Evolutionary conservation across 2,113 vertebrate species (phyloP), one percentile per base, ranked within the genome.

Genomic region (Astur gentilis): DNA sequence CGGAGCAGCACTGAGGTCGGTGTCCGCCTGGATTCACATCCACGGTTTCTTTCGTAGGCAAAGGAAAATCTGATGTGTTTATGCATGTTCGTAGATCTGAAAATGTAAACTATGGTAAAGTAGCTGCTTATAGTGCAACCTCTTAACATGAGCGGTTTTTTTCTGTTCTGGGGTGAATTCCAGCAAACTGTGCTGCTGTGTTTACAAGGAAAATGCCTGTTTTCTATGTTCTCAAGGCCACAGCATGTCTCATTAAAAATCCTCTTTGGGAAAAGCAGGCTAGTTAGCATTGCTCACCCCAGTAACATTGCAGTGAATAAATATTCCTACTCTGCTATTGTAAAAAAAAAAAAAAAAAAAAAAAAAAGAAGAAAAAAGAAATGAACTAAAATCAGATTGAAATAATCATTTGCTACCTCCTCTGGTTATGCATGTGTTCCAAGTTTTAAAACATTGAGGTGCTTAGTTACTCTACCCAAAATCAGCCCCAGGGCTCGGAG

Each of bases 1-100:
- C 1, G 0, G 44, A 34, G 36, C 76, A 81, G 32, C 57, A 19
- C 34, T 0, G 0, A 22, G 55, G 40, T n/a, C 1, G 0, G 54
- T 61, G 54, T 25, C 57, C 1, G 5, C 34, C 23, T 31, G 61
- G 26, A n/a, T 44, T 60, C 62, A 7, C 40, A 18, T 16, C 15
- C 58, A 11, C 69, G 3, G 3, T 2, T 44, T 11, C 40, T 83
- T 69, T 15, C 10, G 4, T 7, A 65, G 54, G 42, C 54, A 54
- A 11, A 65, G 60, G 78, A 75, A 93, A 90, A 81, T 78, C 42
- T 58, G 27, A 9, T 10, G 72, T 42, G 80, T 49, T 87, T 78
- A 22, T 78, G 21, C 0, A 0, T 34, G 58, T 52, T 70, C 5
- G 4, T 78, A 67, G 36, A 25, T 36, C 49, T n/a, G 65, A 65